A percentile compares a stretch with the other conserved stretches of the same genome.
Evolutionary conservation across 2,888 invertebrate species (phyloP).

Genomic region (Amitus sp.): DNA sequence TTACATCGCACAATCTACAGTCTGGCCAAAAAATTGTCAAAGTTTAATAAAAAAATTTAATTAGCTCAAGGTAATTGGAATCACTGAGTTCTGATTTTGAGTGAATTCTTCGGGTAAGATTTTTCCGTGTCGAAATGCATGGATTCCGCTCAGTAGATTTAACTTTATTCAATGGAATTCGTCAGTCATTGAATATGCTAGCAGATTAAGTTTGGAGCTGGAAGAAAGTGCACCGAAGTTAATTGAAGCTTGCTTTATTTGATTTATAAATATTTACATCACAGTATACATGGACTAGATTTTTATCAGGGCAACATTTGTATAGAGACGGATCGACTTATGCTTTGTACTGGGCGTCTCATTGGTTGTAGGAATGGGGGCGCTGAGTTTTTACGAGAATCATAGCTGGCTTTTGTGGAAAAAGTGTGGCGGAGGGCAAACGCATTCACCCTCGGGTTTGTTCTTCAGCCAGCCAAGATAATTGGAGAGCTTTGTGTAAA

Average conservation of each 20-base stretch:
- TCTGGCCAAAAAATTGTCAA: no score
- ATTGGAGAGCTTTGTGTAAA: constrained; percentile 72
- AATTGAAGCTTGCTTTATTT: constrained; percentile 14
- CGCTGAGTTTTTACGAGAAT: constrained; percentile 7
- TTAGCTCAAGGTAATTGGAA: no score
- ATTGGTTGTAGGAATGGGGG: constrained; percentile 3
- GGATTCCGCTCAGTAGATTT: no score
- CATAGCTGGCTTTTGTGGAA: not conserved
- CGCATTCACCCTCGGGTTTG: constrained; percentile 67
- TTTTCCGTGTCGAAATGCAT: no score
- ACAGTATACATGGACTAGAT: constrained; percentile 52
- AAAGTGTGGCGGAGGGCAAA: constrained; percentile 65
- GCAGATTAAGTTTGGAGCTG: no score
- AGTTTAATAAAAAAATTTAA: no score
- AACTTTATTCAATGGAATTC: no score
- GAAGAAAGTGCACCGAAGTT: not conserved
- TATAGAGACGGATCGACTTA: constrained; percentile 8
- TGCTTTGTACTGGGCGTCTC: constrained; percentile 7
- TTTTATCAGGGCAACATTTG: constrained; percentile 22
- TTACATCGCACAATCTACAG: no score
- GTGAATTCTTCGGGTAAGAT: no score
- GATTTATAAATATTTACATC: constrained; percentile 32
- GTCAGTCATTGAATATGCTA: no score
- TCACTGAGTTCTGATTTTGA: no score
- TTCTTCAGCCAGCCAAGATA: constrained; percentile 72